Evolutionary conservation across 2,888 invertebrate genomes (phyloP), one percentile per base, ranked within the genome.

Genomic region (Isoperla grammatica): DNA sequence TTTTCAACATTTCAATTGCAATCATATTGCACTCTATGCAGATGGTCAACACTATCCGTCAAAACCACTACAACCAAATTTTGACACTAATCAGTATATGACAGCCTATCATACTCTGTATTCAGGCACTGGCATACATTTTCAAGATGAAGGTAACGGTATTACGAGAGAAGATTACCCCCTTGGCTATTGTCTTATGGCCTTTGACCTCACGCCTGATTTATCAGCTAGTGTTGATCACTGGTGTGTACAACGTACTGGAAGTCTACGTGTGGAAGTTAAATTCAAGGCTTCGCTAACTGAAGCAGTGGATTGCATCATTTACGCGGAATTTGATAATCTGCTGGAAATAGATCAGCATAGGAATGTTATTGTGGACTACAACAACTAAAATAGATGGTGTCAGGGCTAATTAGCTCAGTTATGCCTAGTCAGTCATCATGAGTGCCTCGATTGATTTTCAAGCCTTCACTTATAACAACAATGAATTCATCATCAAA

Each of bases 21-120:
- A 20, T n/a, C 66, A 56, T 13, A 49, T 67, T 1, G 37, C 49
- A 2, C 17, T 67, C 1, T 59, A 60, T 45, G 61, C 68, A 1
- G 67, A 69, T 42, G 67, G 66, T 2, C 53, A 66, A n/a, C 64
- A 65, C 2, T 48, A 65, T 9, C 68, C 69, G 1, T 53, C 60
- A 2, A 60, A 61, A 29, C 62, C 66, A 17, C 23, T 66, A 4
- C 50, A 49, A 12, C 39, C 66, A 0, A 54, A 66, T 49, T 65
- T 67, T 59, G 13, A 20, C 4, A n/a, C 22, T 22, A n/a, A 20
- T 15, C 23, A n/a, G 12, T 48, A 15, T 12, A 23, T 48, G 4
- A 19, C 12, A 6, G 13, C 15, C 5, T 48, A 22, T 48, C 13
- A n/a, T 48, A 6, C 48, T 12, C 15, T 40, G 40, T 40, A 13